Percentiles rank a stretch among this genome's conserved stretches.
phyloP scores from a whole-genome alignment of 2,113 vertebrate species.

The Carollia perspicillata region DNA sequence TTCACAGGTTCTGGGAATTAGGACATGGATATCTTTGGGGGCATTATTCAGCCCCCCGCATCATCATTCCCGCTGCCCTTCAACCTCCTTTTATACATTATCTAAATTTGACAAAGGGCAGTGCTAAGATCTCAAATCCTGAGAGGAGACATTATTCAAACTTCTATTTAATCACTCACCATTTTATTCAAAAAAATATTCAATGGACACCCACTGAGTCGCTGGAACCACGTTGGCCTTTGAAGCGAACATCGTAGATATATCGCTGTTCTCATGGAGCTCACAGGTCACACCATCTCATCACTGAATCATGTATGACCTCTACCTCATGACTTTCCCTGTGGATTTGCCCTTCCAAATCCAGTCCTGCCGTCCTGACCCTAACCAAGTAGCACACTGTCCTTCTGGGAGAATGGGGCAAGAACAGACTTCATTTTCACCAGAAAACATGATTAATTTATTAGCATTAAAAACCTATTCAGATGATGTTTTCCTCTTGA shows the following conservation, averaged over 20 bases:
- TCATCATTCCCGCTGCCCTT: not conserved
- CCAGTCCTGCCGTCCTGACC: not conserved
- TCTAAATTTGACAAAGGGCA: not conserved
- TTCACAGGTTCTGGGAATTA: not conserved
- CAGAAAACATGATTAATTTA: not conserved
- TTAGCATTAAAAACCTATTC: not conserved
- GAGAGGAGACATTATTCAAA: not conserved
- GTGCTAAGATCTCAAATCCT: not conserved
- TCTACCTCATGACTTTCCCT: not conserved
- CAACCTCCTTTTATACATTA: not conserved
- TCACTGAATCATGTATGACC: not conserved
- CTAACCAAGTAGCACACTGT: not conserved
- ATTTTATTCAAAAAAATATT: not conserved
- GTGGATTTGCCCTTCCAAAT: not conserved
- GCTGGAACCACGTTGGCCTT: not conserved
- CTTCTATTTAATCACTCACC: not conserved
- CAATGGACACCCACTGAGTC: not conserved
- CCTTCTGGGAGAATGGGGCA: not conserved
- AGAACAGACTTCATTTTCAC: not conserved
- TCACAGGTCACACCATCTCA: not conserved
- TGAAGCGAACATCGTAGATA: not conserved
- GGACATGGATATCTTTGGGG: not conserved
- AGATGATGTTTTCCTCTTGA: not conserved
- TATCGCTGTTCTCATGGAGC: not conserved
- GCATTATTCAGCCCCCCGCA: not conserved